phyloP scores from a whole-genome alignment of 2,113 vertebrate species.

The Mesembrinibis cayennensis region DNA sequence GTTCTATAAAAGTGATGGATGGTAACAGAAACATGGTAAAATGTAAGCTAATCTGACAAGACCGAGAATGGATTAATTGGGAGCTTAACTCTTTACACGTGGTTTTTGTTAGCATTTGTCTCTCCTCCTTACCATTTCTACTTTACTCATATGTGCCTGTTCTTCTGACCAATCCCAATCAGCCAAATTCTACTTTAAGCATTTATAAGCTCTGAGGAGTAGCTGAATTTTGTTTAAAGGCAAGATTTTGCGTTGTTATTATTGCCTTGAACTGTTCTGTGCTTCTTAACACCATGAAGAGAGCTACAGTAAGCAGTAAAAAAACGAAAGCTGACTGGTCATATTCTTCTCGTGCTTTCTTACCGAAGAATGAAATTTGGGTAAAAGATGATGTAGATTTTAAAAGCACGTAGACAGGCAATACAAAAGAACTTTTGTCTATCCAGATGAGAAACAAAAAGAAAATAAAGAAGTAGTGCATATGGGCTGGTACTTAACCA shows the following conservation, averaged over 20 bases:
- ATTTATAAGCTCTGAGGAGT: background rate
- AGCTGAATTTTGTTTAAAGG: background rate
- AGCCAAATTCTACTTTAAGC: background rate
- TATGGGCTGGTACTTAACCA: background rate
- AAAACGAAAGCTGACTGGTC: background rate
- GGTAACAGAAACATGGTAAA: background rate
- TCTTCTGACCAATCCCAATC: background rate
- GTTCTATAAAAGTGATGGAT: background rate
- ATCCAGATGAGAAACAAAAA: background rate
- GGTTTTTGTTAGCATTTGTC: background rate
- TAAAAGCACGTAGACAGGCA: background rate
- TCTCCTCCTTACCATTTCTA: background rate
- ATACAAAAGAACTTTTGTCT: background rate
- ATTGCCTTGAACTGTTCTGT: fast-evolving
- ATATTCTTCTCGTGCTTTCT: background rate
- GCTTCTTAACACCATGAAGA: background rate
- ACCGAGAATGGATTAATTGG: background rate
- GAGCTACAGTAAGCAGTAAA: background rate
- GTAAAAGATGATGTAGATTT: background rate
- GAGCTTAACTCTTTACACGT: background rate
- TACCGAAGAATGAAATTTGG: background rate
- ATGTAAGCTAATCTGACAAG: background rate
- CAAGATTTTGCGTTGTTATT: background rate
- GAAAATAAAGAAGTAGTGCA: background rate
- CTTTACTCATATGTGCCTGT: background rate